These are phyloP conservation scores for Erannis defoliaria DNA, from an alignment of 2,888 invertebrate species.

Conservation along the genomic window DNA sequence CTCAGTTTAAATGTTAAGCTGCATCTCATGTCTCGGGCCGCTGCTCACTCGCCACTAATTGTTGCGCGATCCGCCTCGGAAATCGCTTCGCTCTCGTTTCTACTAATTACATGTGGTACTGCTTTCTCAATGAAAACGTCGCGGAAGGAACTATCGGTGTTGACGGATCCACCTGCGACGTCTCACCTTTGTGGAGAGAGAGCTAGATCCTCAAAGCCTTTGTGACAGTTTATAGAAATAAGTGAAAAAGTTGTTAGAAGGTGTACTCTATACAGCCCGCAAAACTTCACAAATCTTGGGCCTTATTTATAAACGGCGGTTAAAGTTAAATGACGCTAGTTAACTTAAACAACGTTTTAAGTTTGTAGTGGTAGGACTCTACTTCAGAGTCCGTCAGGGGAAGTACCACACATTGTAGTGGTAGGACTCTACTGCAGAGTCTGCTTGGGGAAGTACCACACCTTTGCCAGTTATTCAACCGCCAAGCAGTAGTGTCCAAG, in stretches of 20 bases:
- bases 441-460: too few relatives aligned
- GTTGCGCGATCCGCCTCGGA: slow-evolving; percentile 77
- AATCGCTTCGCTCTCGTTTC: slow-evolving; percentile 85
- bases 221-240: background rate
- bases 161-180: slow-evolving; percentile 42
- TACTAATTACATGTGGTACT: slow-evolving; percentile 76
- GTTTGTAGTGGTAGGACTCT: too few relatives aligned
- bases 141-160: slow-evolving; percentile 60
- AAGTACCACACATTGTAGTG: too few relatives aligned
- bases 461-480: too few relatives aligned
- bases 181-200: background rate
- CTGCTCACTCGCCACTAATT: slow-evolving; percentile 67
- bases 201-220: too few relatives aligned
- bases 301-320: too few relatives aligned
- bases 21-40: slow-evolving; percentile 32
- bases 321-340: too few relatives aligned
- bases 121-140: slow-evolving; percentile 78
- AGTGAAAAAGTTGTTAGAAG: background rate
- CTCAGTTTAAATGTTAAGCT: background rate
- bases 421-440: too few relatives aligned
- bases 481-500: too few relatives aligned
- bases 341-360: too few relatives aligned
- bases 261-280: background rate
- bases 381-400: too few relatives aligned
- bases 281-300: too few relatives aligned